These are phyloP conservation scores for Xestia xanthographa DNA, from an alignment of 2,888 invertebrate genomes.

Conservation along the genomic window DNA sequence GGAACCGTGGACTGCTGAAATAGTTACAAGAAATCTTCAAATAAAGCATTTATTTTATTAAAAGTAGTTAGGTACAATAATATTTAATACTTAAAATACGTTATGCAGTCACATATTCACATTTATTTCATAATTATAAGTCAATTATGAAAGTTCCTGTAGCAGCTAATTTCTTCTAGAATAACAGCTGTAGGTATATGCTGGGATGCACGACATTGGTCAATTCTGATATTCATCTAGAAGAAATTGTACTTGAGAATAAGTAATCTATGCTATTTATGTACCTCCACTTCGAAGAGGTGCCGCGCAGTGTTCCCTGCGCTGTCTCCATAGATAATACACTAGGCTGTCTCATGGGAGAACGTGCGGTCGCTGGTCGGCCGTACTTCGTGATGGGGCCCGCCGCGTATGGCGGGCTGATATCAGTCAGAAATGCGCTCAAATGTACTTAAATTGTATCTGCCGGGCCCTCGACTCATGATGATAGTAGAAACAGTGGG, in stretches of 20 bases:
- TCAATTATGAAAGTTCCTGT: neutral
- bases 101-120: neutral
- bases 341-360: neutral
- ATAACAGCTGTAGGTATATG: neutral
- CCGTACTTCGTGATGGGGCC: no score
- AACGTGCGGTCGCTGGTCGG: no score
- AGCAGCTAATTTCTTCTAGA: neutral
- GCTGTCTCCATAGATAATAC: no score
- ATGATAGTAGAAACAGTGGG: neutral
- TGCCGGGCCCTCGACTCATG: neutral
- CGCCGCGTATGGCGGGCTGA: neutral
- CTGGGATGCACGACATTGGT: no score
- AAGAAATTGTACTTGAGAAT: no score
- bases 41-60: constrained; percentile 1
- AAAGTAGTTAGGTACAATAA: neutral
- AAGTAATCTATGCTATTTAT: neutral
- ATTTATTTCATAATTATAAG: neutral
- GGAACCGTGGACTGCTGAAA: neutral
- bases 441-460: neutral
- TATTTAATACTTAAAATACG: neutral
- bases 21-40: neutral
- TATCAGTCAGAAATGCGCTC: neutral
- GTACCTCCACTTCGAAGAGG: neutral
- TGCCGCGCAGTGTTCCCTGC: neutral
- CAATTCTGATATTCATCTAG: no score